These are phyloP conservation scores for Ciconia maguari DNA, from an alignment of 2,113 vertebrate species.

Conservation along the genomic window DNA sequence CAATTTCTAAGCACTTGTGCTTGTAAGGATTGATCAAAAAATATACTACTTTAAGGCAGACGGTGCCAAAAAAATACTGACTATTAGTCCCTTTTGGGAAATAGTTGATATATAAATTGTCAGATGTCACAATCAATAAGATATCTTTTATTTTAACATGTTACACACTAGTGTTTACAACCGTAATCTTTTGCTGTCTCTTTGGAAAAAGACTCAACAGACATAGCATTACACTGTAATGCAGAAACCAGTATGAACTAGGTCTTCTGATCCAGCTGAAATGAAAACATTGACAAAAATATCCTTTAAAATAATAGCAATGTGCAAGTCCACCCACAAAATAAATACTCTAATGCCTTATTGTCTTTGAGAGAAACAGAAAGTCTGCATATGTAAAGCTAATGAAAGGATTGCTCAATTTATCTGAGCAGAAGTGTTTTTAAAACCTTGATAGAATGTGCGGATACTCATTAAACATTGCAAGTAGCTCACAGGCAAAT, in stretches of 20 bases:
- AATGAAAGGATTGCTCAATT: conserved; percentile 14
- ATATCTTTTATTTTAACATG: background rate
- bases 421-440: background rate
- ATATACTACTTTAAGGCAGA: background rate
- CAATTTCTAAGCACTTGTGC: background rate
- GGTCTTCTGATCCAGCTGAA: background rate
- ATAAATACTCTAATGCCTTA: background rate
- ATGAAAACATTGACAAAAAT: background rate
- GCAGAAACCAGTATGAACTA: conserved; percentile 7
- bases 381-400: background rate
- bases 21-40: background rate
- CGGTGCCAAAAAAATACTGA: background rate
- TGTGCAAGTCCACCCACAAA: background rate
- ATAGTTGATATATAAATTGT: background rate
- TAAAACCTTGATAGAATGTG: conserved; percentile 11
- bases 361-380: background rate
- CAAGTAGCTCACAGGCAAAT: conserved; percentile 44
- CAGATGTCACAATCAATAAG: background rate
- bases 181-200: background rate
- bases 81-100: background rate
- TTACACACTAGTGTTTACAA: background rate
- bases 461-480: conserved; percentile 42
- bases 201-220: background rate
- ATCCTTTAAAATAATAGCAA: background rate
- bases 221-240: background rate